Evolutionary conservation across 37 sponge, comb jelly and placozoan species (phyloP).

Genomic region (Ianthella basta): DNA sequence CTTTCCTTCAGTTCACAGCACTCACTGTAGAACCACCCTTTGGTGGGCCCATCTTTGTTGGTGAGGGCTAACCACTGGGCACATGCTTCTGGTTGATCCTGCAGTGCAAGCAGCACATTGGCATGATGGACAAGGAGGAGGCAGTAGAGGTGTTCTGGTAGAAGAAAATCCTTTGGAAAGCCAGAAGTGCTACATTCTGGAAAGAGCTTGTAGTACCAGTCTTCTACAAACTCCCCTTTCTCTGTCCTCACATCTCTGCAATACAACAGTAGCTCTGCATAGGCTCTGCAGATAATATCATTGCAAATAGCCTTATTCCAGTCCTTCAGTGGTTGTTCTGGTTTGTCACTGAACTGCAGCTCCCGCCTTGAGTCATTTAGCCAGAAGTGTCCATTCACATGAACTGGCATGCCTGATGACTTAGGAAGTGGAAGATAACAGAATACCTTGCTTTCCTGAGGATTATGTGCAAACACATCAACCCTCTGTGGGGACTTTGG

Average conservation of each 20-base stretch:
- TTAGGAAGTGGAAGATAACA: slow-evolving; percentile 70
- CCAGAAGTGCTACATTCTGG: slow-evolving; percentile 2
- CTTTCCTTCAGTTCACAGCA: neutral
- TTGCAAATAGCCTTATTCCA: slow-evolving; percentile 49
- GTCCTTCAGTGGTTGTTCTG: neutral
- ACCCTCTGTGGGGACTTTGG: neutral
- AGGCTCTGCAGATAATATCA: slow-evolving; percentile 36
- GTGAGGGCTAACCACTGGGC: slow-evolving; percentile 5
- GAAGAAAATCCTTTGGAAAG: neutral
- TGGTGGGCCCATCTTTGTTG: neutral
- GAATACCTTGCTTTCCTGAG: slow-evolving; percentile 17
- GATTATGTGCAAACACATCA: no score
- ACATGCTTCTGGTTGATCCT: neutral
- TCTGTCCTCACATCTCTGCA: slow-evolving; percentile 12
- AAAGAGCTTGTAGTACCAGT: slow-evolving; percentile 55
- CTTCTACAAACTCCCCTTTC: neutral
- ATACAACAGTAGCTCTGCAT: slow-evolving; percentile 43
- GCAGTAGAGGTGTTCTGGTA: neutral
- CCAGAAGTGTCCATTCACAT: slow-evolving; percentile 76
- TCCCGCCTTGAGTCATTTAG: slow-evolving; percentile 69
- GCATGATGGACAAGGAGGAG: neutral
- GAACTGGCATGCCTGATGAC: slow-evolving; percentile 59
- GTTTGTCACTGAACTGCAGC: slow-evolving; percentile 16
- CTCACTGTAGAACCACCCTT: slow-evolving; percentile 4
- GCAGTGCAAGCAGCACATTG: neutral